These are phyloP conservation scores for Caenorhabditis becei DNA, from an alignment of 2,888 invertebrate species.

Conservation along the genomic window DNA sequence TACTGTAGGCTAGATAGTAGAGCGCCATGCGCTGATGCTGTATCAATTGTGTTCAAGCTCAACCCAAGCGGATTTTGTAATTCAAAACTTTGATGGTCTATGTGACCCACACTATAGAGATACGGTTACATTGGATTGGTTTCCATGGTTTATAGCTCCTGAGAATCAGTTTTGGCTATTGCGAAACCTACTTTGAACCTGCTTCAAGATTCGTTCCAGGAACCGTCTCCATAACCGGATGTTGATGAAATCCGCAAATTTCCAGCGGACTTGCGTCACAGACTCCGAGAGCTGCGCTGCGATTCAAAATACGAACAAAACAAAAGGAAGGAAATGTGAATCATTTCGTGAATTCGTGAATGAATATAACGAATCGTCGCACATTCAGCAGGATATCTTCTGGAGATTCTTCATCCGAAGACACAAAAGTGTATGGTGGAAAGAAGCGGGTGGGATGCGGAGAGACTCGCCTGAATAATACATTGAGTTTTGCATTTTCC, in stretches of 20 bases:
- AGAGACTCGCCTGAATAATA: conserved; percentile 45
- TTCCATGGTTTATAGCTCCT: too few relatives aligned
- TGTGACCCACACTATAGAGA: too few relatives aligned
- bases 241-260: neutral
- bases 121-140: too few relatives aligned
- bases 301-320: neutral
- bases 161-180: too few relatives aligned
- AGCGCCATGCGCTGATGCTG: too few relatives aligned
- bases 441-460: neutral
- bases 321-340: neutral
- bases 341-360: conserved; percentile 4
- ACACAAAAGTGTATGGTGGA: conserved; percentile 16
- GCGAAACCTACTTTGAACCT: too few relatives aligned
- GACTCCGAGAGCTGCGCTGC: neutral
- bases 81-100: too few relatives aligned
- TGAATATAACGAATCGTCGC: neutral
- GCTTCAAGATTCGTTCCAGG: too few relatives aligned
- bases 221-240: neutral
- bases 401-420: neutral
- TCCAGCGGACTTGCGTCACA: conserved; percentile 1
- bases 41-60: too few relatives aligned
- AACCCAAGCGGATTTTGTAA: too few relatives aligned
- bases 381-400: neutral
- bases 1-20: too few relatives aligned
- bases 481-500: conserved; percentile 37